These are phyloP conservation scores for Sebastes taczanowskii DNA, from an alignment of 2,797 vertebrate genomes.

Conservation along the genomic window DNA sequence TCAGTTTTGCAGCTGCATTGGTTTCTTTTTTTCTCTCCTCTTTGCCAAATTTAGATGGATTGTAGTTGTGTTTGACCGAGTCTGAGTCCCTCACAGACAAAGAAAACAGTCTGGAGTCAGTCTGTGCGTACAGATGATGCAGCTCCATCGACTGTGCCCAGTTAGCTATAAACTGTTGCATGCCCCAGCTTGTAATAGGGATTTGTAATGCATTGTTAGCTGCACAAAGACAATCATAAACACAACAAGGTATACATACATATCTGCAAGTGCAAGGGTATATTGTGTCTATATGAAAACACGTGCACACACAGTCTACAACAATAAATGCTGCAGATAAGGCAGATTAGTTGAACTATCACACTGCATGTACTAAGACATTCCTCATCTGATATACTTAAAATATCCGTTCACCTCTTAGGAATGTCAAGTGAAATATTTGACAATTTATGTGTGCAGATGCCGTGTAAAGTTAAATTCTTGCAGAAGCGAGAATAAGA, in stretches of 20 bases:
- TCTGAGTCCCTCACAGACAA: conserved; percentile 42
- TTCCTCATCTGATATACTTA: not conserved
- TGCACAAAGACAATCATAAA: not conserved
- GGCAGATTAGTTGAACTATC: not conserved
- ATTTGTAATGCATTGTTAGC: conserved; percentile 3
- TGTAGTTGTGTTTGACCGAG: conserved; percentile 44
- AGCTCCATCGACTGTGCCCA: conserved; percentile 19
- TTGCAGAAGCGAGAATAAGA: conserved; percentile 34
- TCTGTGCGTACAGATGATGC: conserved; percentile 54
- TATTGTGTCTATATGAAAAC: not conserved
- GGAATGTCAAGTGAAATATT: conserved; percentile 8
- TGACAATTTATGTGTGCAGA: not conserved
- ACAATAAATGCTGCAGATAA: not conserved
- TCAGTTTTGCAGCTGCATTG: not conserved
- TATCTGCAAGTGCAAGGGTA: not conserved
- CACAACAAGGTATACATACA: not conserved
- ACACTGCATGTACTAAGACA: not conserved
- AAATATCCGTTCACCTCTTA: not conserved
- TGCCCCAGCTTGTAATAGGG: not conserved
- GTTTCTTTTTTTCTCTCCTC: not conserved
- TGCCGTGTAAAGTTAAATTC: conserved; percentile 19
- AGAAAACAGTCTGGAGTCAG: conserved; percentile 53
- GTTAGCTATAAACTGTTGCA: conserved; percentile 30
- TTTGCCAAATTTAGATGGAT: conserved; percentile 33
- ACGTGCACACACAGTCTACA: not conserved